Evolutionary conservation across 2,888 invertebrate genomes (phyloP), one percentile per base, ranked within the genome.

Genomic region (Ichneumon xanthorius): DNA sequence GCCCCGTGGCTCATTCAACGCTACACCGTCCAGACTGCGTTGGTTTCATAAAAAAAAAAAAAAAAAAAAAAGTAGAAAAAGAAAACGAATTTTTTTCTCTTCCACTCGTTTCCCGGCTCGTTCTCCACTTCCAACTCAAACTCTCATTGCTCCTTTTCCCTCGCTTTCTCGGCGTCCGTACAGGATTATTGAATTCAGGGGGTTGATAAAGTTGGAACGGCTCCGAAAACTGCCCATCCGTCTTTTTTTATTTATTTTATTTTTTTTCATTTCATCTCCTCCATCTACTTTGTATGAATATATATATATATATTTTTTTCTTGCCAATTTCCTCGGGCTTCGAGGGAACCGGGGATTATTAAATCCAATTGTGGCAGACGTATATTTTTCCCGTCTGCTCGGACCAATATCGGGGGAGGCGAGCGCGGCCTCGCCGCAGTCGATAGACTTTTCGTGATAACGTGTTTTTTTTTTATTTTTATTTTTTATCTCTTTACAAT

Each of bases 351-450:
- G 63, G 63, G 84, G 68, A 80, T 84, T 84, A 84, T 84, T 81
- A 81, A 81, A 84, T 84, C 73, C 84, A 84, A 84, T 84, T 81
- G 84, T 84, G 84, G 61, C 81, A 61, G 84, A 84, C 84, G 67
- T 77, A 80, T 67, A 67, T 53, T 83, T 79, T 79, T 33, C 26
- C 40, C 50, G 55, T 72, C 80, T 72, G 63, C 67, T 40, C 65
- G 78, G 19, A 67, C 55, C 40, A 30, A 50, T 40, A 22, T 45
- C 40, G 50, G n/a, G n/a, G n/a, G n/a, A n/a, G n/a, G n/a, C n/a
- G n/a, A n/a, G n/a, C n/a, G n/a, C n/a, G n/a, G n/a, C n/a, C n/a
- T n/a, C n/a, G n/a, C n/a, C n/a, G n/a, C n/a, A n/a, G n/a, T n/a
- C n/a, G n/a, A n/a, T n/a, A n/a, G n/a, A 45, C 22, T n/a, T 53